These are phyloP conservation scores for Cydia splendana DNA, from an alignment of 1,140 invertebrate species.

Conservation along the genomic window DNA sequence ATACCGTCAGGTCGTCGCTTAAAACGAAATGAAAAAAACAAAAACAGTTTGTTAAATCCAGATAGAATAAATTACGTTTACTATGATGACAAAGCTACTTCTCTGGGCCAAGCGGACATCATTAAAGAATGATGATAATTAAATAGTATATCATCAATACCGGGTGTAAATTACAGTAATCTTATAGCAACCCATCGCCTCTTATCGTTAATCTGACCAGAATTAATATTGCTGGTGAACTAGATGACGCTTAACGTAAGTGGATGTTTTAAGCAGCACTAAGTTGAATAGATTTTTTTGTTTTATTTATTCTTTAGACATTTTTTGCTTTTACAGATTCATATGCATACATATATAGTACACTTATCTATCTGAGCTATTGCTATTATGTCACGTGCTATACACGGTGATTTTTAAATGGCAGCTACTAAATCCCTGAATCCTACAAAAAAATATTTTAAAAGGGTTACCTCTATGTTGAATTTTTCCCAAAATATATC, in stretches of 20 bases:
- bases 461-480: too few relatives aligned
- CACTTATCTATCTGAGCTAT: too few relatives aligned
- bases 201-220: slow-evolving; percentile 6
- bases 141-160: slow-evolving; percentile 18
- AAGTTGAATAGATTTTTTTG: not conserved
- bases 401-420: too few relatives aligned
- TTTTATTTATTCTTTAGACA: too few relatives aligned
- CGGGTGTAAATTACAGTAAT: slow-evolving; percentile 26
- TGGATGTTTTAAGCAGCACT: slow-evolving; percentile 1
- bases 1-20: too few relatives aligned
- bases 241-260: not conserved
- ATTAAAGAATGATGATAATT: slow-evolving; percentile 14
- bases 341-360: too few relatives aligned
- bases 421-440: too few relatives aligned
- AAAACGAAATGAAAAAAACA: too few relatives aligned
- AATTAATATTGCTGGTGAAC: not conserved
- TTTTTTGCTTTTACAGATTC: too few relatives aligned
- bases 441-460: too few relatives aligned
- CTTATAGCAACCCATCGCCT: not conserved
- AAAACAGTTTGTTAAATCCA: not conserved
- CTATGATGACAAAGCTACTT: not conserved
- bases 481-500: too few relatives aligned
- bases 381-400: too few relatives aligned
- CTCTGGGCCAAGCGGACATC: not conserved
- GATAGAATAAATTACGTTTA: not conserved